Base-by-base conservation (phyloP, 2,888 invertebrate genomes). In the Lapara coniferarum region DNA sequence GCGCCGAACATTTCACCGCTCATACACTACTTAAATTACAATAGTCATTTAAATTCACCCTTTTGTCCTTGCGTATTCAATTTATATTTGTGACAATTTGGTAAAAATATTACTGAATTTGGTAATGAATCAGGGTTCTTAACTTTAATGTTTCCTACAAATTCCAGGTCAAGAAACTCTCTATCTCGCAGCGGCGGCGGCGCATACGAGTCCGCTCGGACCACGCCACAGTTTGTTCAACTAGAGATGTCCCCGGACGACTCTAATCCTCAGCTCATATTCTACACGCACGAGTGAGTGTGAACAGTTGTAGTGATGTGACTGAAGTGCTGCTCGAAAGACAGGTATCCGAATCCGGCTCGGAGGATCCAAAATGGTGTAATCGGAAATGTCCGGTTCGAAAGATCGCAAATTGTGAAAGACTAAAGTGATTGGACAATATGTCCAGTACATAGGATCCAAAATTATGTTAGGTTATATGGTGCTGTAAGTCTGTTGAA, bases 211-310 rank as follows among this genome's bases (percentile, higher is more conserved):
- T 94, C 94, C 66, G 95, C 93, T 0, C 81, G 93, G 52, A 92
- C 94, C 0, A 91, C 93, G 0, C 91, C 93, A 0, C 94, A 94
- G 71, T 94, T 79, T 68, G 93, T 94, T 0, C 94, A 94, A 69
- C 77, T 94, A 10, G 94, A 94, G 73, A 89, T 93, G 76, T 91
- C 92, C 0, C 92, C 89, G 0, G 94, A 94, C 70, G 95, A 95
- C 73, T 97, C 97, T 69, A 96, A 96, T 87, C 96, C 96, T 76
- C 97, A 97, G 79, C 96, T 97, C 81, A 97, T 98, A 84, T 97
- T 98, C 83, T 98, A 97, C 91, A 96, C 98, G 72, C 97, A 98
- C 72, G 93, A 93, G 78, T 92, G 88, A 91, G 67, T 67, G 69
- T 55, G 69, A 66, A 72, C 14, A 66, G 25, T 25, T 66, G 25